These are phyloP conservation scores for Probosciger aterrimus DNA, from an alignment of 2,113 vertebrate species.

Conservation along the genomic window DNA sequence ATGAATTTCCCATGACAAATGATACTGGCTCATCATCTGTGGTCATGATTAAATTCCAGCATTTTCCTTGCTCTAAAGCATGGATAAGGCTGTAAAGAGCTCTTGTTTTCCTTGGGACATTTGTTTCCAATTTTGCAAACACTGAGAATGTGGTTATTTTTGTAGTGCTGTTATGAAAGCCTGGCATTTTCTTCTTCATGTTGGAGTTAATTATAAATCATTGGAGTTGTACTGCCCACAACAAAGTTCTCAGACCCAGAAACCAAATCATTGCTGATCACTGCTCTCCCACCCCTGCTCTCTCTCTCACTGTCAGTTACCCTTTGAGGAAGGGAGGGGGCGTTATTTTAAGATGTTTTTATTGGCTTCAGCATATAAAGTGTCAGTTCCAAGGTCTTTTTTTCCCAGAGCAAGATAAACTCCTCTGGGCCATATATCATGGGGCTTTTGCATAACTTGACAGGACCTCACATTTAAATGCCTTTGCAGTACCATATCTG, in stretches of 20 bases:
- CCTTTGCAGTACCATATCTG: conserved; percentile 70
- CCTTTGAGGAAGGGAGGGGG: conserved; percentile 75
- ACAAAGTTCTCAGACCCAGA: conserved; percentile 84
- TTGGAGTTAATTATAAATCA: conserved; percentile 86
- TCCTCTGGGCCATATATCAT: conserved; percentile 83
- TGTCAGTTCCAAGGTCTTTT: conserved; percentile 88
- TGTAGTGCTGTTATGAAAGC: conserved; percentile 85
- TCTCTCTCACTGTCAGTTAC: conserved; percentile 72
- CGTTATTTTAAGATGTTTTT: conserved; percentile 95
- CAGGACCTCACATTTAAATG: conserved; percentile 79
- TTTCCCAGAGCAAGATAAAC: conserved; percentile 95
- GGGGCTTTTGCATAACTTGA: conserved; percentile 83
- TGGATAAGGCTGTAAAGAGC: conserved; percentile 70
- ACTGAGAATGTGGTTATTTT: conserved; percentile 83
- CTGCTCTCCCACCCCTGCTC: conserved; percentile 66
- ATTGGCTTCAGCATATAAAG: conserved; percentile 84
- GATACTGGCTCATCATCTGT: conserved; percentile 81
- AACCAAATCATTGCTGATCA: conserved; percentile 77
- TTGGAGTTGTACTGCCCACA: conserved; percentile 76
- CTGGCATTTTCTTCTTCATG: conserved; percentile 88
- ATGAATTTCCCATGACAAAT: conserved; percentile 91
- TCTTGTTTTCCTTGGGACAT: conserved; percentile 84
- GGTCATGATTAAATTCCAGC: conserved; percentile 76
- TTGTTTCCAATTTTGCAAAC: conserved; percentile 89
- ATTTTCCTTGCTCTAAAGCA: conserved; percentile 79